These are phyloP conservation scores for Sakesphorus luctuosus DNA, from an alignment of 2,113 vertebrate genomes.

Conservation along the genomic window DNA sequence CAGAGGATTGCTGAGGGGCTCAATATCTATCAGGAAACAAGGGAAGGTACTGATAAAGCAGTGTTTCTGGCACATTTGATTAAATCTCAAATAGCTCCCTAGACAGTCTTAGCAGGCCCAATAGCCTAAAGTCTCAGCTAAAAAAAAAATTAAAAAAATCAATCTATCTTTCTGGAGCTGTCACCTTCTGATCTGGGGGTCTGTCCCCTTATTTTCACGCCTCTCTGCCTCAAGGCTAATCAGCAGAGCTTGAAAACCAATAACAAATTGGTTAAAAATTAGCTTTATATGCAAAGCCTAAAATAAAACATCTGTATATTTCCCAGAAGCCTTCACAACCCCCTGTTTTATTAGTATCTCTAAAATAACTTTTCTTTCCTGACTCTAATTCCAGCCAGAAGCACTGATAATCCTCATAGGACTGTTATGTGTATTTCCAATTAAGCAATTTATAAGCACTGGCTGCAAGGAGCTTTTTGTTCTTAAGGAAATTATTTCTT, in stretches of 20 bases:
- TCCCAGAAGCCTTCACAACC: slow-evolving; percentile 43
- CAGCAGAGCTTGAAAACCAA: not conserved
- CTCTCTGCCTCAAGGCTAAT: not conserved
- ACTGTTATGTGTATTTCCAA: slow-evolving; percentile 67
- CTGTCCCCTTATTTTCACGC: not conserved
- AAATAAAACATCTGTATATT: slow-evolving; percentile 48
- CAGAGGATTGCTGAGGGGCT: not conserved
- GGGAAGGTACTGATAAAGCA: not conserved
- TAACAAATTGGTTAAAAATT: not conserved
- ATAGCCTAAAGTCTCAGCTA: not conserved
- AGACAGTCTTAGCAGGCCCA: not conserved
- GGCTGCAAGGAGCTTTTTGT: slow-evolving; percentile 59
- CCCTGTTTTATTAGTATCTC: slow-evolving; percentile 56
- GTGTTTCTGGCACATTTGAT: not conserved
- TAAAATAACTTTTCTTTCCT: slow-evolving; percentile 66
- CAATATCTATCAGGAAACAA: not conserved
- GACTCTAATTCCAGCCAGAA: slow-evolving; percentile 64
- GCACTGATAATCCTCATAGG: slow-evolving; percentile 55
- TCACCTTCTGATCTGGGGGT: not conserved
- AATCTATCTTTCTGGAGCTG: not conserved
- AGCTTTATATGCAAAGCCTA: slow-evolving; percentile 32
- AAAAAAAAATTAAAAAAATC: not conserved
- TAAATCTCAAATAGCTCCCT: not conserved
- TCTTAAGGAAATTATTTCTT: slow-evolving; percentile 70
- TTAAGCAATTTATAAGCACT: slow-evolving; percentile 70